Evolutionary conservation across 2,113 vertebrate genomes (phyloP).

Genomic region (Pipa parva): DNA sequence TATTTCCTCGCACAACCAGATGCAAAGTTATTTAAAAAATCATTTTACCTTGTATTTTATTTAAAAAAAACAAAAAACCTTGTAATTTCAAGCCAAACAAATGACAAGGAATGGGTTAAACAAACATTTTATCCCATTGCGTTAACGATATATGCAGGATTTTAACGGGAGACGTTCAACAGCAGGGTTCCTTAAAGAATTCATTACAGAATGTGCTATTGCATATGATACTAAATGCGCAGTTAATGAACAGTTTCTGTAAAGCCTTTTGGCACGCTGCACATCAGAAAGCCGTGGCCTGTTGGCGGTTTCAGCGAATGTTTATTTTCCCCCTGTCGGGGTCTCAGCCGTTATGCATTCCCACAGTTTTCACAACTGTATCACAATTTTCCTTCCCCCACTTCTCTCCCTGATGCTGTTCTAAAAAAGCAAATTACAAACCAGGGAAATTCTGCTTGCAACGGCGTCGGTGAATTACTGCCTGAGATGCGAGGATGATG

Average conservation of each 20-base stretch:
- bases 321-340: constrained; percentile 14
- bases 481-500: constrained; percentile 22
- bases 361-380: neutral
- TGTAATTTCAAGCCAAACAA: too few species aligned
- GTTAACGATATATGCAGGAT: constrained; percentile 34
- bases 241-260: constrained; percentile 26
- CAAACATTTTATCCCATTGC: constrained; percentile 14
- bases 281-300: too few species aligned
- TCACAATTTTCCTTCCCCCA: neutral
- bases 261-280: neutral
- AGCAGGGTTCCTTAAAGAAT: constrained; percentile 34
- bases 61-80: too few species aligned
- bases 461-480: constrained; percentile 30
- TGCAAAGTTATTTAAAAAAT: too few species aligned
- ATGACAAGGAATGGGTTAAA: constrained; percentile 5
- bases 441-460: constrained; percentile 24
- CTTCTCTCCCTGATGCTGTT: neutral
- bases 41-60: too few species aligned
- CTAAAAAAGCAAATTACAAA: constrained; percentile 24
- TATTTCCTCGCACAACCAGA: too few species aligned
- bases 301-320: neutral
- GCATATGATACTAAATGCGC: constrained; percentile 15
- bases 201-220: constrained; percentile 28
- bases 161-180: constrained; percentile 24
- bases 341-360: neutral